Conservation (phyloP, 1,140 invertebrate genomes). For the Ladona fulva region DNA sequence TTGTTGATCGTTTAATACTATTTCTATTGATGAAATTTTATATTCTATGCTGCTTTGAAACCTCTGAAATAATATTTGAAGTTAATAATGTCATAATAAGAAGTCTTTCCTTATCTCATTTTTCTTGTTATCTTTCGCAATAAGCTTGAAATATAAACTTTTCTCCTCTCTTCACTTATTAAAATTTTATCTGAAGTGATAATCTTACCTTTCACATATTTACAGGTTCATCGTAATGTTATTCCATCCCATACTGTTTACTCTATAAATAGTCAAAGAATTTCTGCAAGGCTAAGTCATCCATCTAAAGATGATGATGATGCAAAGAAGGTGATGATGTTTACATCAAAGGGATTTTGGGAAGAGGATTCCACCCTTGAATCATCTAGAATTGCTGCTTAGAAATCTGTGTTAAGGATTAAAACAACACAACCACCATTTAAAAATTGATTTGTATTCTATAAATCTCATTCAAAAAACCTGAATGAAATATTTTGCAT, state of each 20-base stretch:
- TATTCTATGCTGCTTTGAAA: too few species aligned
- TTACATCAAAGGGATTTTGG: not conserved
- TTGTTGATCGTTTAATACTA: too few species aligned
- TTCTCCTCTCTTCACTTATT: too few species aligned
- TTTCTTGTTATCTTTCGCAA: too few species aligned
- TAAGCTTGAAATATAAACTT: too few species aligned
- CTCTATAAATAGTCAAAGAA: not conserved
- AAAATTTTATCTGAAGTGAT: too few species aligned
- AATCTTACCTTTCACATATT: not conserved
- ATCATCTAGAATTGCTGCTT: not conserved
- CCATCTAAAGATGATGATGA: not conserved
- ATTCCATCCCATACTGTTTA: not conserved
- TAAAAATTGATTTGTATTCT: not conserved
- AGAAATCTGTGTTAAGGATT: too few species aligned
- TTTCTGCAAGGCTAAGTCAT: not conserved
- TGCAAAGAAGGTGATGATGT: not conserved
- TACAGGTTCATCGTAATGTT: not conserved
- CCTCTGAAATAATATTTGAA: too few species aligned
- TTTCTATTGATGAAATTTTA: too few species aligned
- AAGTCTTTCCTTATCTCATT: too few species aligned
- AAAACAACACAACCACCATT: not conserved
- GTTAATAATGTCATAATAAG: too few species aligned
- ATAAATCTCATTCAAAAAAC: not conserved
- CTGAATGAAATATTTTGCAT: not conserved
- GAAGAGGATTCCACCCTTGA: not conserved